Evolutionary conservation across 2,113 vertebrate genomes (phyloP).

Genomic region (Arizona elegans): DNA sequence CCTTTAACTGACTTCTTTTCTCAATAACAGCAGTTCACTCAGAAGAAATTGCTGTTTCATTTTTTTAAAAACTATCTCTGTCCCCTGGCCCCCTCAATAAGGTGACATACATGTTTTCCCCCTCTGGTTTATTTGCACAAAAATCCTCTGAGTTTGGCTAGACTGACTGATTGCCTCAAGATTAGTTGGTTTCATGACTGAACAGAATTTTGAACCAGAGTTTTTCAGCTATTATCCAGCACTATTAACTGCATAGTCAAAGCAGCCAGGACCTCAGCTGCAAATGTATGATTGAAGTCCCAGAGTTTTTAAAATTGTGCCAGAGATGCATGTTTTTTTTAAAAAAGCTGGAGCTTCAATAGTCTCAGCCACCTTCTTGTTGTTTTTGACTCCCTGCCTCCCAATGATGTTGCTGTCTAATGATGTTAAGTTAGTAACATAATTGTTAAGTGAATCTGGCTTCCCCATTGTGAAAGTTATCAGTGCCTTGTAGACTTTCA

Average conservation of each 20-base stretch:
- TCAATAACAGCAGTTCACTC: neutral
- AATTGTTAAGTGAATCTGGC: neutral
- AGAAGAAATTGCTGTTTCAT: neutral
- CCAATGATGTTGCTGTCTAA: neutral
- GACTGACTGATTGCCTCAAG: neutral
- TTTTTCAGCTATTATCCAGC: neutral
- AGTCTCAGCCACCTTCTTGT: neutral
- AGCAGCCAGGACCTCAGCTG: neutral
- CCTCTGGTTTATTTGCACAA: neutral
- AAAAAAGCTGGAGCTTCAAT: neutral
- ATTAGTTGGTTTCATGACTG: neutral
- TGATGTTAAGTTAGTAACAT: neutral
- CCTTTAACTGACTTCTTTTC: neutral
- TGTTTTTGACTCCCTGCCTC: neutral
- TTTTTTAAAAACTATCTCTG: neutral
- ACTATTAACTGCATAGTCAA: neutral
- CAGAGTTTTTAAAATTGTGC: neutral
- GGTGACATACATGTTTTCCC: neutral
- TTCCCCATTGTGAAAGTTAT: neutral
- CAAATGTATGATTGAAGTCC: neutral
- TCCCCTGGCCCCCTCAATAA: no score
- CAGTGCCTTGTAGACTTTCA: neutral
- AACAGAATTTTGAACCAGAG: neutral
- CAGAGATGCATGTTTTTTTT: neutral
- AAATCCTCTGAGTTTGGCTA: neutral